Conservation (phyloP, 1,140 invertebrate genomes). For the Drosophila simulans region DNA sequence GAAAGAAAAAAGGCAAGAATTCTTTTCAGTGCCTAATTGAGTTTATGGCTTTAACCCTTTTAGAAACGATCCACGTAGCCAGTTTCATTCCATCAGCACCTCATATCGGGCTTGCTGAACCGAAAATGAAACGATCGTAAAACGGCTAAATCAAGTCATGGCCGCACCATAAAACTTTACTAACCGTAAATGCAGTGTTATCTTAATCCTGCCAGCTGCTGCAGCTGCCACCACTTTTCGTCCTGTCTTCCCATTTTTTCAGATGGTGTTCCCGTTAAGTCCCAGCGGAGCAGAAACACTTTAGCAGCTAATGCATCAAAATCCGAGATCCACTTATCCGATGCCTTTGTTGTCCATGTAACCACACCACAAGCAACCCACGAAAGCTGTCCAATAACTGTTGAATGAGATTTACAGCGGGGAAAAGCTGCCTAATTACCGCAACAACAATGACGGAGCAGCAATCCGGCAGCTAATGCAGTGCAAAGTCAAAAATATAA, state of each 20-base stretch:
- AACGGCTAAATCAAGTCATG: slow-evolving; percentile 50
- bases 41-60: slow-evolving; percentile 13
- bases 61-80: slow-evolving; percentile 18
- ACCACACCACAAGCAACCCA: slow-evolving; percentile 1
- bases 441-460: slow-evolving; percentile 52
- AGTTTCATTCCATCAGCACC: slow-evolving; percentile 43
- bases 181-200: slow-evolving; percentile 59
- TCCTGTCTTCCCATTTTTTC: neutral
- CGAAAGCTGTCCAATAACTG: slow-evolving; percentile 53
- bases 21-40: neutral
- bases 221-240: neutral
- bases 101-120: slow-evolving; percentile 29
- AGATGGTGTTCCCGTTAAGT: slow-evolving; percentile 10
- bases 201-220: slow-evolving; percentile 47
- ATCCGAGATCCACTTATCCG: slow-evolving; percentile 40
- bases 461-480: slow-evolving; percentile 66
- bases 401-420: slow-evolving; percentile 56
- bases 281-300: slow-evolving; percentile 21
- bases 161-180: slow-evolving; percentile 51
- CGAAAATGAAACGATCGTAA: slow-evolving; percentile 42
- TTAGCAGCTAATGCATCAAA: slow-evolving; percentile 65
- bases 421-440: slow-evolving; percentile 74
- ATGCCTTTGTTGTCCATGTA: slow-evolving; percentile 30
- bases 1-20: slow-evolving; percentile 3
- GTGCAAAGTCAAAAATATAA: slow-evolving; percentile 77